Conservation (phyloP, 2,888 invertebrate species). For the Agrilus biguttatus region DNA sequence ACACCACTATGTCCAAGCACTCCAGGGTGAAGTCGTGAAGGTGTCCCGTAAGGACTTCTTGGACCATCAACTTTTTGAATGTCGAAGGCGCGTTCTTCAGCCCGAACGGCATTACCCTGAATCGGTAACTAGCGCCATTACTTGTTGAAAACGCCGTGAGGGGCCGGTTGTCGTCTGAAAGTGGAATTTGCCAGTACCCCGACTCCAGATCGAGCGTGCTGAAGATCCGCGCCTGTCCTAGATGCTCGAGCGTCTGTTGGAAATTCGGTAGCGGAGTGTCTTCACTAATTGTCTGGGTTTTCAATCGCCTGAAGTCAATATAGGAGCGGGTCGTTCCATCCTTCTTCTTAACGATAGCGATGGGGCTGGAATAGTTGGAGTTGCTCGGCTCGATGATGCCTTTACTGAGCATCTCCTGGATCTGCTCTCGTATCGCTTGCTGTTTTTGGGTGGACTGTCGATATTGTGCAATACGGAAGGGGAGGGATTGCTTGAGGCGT, state of each 20-base stretch:
- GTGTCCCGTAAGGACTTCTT: conserved; percentile 7
- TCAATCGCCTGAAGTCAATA: conserved; percentile 11
- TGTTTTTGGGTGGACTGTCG: too few relatives aligned
- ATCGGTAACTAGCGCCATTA: conserved; percentile 14
- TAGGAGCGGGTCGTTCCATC: conserved; percentile 11
- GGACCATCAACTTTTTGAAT: conserved; percentile 16
- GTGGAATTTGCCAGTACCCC: conserved; percentile 20
- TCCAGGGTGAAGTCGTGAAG: conserved; percentile 4
- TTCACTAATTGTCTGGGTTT: conserved; percentile 3
- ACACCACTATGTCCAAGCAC: conserved; percentile 6
- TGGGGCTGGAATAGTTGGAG: conserved; percentile 8
- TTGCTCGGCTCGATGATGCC: conserved; percentile 9
- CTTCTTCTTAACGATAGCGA: conserved; percentile 11
- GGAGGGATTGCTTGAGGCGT: too few relatives aligned
- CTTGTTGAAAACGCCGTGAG: conserved; percentile 17
- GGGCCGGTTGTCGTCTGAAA: conserved; percentile 9
- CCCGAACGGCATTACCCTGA: conserved; percentile 19
- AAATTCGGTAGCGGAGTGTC: conserved; percentile 13
- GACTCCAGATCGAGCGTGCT: conserved; percentile 16
- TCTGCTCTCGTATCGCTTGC: too few relatives aligned
- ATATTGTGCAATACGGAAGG: too few relatives aligned
- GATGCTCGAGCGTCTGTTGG: conserved; percentile 11
- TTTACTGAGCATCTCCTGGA: too few relatives aligned
- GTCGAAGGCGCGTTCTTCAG: conserved; percentile 15
- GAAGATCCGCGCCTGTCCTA: conserved; percentile 15